Evolutionary conservation across 2,888 invertebrate genomes (phyloP).

Genomic region (Cremastobaeus sp.): DNA sequence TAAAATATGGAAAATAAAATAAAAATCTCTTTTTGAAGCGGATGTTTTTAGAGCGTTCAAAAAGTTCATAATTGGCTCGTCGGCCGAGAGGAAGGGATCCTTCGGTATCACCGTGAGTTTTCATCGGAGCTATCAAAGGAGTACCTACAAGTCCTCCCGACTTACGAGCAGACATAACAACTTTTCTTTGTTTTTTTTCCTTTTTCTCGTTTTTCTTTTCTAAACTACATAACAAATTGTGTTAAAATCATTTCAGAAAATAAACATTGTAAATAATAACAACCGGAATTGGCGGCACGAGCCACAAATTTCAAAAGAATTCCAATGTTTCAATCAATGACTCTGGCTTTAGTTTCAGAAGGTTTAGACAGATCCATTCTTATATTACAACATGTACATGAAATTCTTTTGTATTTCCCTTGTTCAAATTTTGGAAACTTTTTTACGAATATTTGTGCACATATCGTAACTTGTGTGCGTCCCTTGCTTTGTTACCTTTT

Average conservation of each 20-base stretch:
- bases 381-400: too few species aligned
- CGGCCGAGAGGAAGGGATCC: constrained; percentile 55
- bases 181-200: constrained; percentile 31
- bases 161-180: constrained; percentile 49
- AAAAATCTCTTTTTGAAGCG: constrained; percentile 62
- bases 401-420: too few species aligned
- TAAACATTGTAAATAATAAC: constrained; percentile 67
- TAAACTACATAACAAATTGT: constrained; percentile 69
- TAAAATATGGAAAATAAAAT: constrained; percentile 63
- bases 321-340: too few species aligned
- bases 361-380: too few species aligned
- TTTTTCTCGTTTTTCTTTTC: constrained; percentile 38
- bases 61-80: constrained; percentile 58
- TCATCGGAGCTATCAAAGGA: constrained; percentile 37
- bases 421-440: too few species aligned
- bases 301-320: too few species aligned
- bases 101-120: constrained; percentile 20
- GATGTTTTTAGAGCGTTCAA: constrained; percentile 56
- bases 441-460: too few species aligned
- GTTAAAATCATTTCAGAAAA: constrained; percentile 64
- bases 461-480: too few species aligned
- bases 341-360: too few species aligned
- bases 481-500: too few species aligned
- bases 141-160: constrained; percentile 44
- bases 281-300: constrained; percentile 68